Evolutionary conservation across 2,888 invertebrate genomes (phyloP), one percentile per base, ranked within the genome.

Genomic region (Yponomeuta malinellus): DNA sequence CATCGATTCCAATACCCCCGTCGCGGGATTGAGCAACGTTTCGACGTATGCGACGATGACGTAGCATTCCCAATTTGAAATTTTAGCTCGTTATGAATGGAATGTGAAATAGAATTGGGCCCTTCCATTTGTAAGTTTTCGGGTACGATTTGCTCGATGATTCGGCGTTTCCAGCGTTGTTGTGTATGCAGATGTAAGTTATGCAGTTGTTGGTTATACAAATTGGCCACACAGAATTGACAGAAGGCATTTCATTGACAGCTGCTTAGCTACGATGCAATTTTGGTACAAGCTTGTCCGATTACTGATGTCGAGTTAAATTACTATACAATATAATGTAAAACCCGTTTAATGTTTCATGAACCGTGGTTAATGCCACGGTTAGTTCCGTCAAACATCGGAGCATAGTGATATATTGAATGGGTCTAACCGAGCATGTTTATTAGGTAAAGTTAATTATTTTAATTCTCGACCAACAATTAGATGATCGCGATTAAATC

Each of bases 11-110:
- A 76, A 76, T 15, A 83, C 88, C 87, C 86, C 84, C 78, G 78
- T 80, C 79, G 79, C 48, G 37, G 23, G 31, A 52, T 68, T 68
- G 68, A 15, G 68, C 68, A 68, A 67, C 67, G 67, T 29, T 68
- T 31, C 48, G 48, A 48, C 23, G 29, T 23, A 52, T 29, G 48
- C 43, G 68, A 84, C 43, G 68, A 84, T 89, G 88, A 89, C 87
- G 75, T 74, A 72, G 88, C 89, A 81, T 81, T 87, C 84, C 79
- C 78, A 80, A 85, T 86, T 84, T 80, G 81, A 83, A 79, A 82
- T 84, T 82, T 72, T 74, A 76, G 82, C 84, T 85, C 82, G 77
- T 81, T 84, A 87, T 86, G 83, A 83, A 85, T 83, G 84, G 80
- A 76, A 79, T 29, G 23, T 64, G 64, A 64, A 64, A 64, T 64